A percentile compares a stretch with the other conserved stretches of the same genome.
Evolutionary conservation across 2,113 vertebrate species (phyloP).

Genomic region (Oncorhynchus mykiss): DNA sequence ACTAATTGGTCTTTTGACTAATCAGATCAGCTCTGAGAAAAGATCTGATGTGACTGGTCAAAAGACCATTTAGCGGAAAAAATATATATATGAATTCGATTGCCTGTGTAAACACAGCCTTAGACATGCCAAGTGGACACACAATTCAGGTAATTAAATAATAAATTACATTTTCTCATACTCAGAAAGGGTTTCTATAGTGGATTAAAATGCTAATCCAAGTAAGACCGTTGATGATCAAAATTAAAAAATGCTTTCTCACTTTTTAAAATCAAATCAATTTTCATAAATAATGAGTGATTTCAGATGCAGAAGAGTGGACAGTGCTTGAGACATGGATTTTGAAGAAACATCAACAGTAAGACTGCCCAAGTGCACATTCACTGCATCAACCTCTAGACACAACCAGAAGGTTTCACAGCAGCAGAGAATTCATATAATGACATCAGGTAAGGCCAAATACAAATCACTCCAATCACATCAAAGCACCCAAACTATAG

Average conservation of each 20-base stretch:
- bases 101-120: not conserved
- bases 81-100: not conserved
- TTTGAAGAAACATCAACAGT: not conserved
- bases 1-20: no score
- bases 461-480: not conserved
- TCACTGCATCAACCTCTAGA: not conserved
- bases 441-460: no score
- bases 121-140: not conserved
- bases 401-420: not conserved
- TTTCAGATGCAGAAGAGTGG: no score
- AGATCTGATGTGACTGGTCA: no score
- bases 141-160: not conserved
- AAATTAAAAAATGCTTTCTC: not conserved
- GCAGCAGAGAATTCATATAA: no score
- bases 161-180: not conserved
- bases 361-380: not conserved
- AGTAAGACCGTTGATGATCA: no score
- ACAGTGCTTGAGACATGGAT: no score
- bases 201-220: not conserved
- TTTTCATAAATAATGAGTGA: no score
- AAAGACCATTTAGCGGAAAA: not conserved
- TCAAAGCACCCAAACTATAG: slow-evolving; percentile 23
- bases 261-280: no score
- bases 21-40: no score
- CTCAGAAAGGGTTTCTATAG: not conserved